A percentile compares a stretch with the other conserved stretches of the same genome.
phyloP scores from a whole-genome alignment of 2,888 invertebrate genomes.

The Mythimna pallens region DNA sequence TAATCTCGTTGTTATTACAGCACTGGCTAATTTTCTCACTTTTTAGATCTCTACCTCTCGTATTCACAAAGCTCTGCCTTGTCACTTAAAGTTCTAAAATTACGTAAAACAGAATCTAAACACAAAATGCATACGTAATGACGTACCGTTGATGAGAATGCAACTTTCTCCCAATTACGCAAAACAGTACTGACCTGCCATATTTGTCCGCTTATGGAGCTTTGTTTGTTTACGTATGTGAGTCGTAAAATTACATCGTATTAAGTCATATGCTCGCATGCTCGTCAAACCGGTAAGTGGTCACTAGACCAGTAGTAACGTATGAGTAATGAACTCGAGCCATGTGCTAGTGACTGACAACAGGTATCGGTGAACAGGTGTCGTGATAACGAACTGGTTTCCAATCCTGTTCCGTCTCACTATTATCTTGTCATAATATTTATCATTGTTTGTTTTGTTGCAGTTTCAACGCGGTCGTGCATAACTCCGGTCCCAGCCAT shows the following conservation, averaged over 20 bases:
- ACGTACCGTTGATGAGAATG: conserved; percentile 65
- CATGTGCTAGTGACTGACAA: conserved; percentile 68
- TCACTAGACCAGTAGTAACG: conserved; percentile 70
- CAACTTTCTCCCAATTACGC: conserved; percentile 80
- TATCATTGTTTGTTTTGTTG: conserved; percentile 69
- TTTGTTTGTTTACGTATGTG: conserved; percentile 70
- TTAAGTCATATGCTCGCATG: conserved; percentile 83
- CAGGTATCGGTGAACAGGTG: conserved; percentile 73
- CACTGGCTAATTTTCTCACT: background rate
- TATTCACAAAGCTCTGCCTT: conserved; percentile 10
- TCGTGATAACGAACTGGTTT: conserved; percentile 65
- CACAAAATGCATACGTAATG: conserved; percentile 54
- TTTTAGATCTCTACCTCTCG: background rate
- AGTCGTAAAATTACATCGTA: conserved; percentile 70
- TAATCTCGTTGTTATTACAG: background rate
- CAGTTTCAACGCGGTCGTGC: conserved; percentile 89
- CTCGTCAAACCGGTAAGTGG: conserved; percentile 82
- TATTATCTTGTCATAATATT: conserved; percentile 54
- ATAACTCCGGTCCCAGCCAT: conserved; percentile 88
- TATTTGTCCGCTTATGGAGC: conserved; percentile 73
- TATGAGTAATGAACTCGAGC: conserved; percentile 85
- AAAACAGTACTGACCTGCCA: conserved; percentile 70
- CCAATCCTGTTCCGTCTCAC: conserved; percentile 58
- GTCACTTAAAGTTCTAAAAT: conserved; percentile 27
- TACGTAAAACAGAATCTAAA: conserved; percentile 61